phyloP scores from a whole-genome alignment of 2,113 vertebrate genomes.

The Syrrhaptes paradoxus region DNA sequence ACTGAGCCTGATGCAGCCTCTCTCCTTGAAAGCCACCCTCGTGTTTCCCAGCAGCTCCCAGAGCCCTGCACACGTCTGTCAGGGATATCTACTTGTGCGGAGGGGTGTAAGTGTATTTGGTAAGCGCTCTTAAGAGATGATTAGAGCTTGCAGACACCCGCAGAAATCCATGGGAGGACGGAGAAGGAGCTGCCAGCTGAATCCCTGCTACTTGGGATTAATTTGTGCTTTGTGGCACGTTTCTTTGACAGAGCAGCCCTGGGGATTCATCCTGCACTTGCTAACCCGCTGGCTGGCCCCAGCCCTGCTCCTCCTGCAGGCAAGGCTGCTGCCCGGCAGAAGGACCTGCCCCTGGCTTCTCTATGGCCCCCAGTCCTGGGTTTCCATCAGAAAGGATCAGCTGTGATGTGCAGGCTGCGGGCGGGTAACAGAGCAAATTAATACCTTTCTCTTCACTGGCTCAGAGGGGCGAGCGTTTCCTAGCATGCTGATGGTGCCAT shows the following conservation, averaged over 20 bases:
- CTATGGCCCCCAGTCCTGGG: not conserved
- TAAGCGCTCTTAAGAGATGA: not conserved
- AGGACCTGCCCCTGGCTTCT: not conserved
- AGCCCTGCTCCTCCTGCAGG: not conserved
- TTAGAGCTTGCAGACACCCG: not conserved
- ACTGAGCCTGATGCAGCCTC: not conserved
- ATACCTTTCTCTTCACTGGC: constrained; percentile 6
- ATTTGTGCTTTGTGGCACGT: not conserved
- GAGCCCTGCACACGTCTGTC: not conserved
- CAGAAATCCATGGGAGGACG: not conserved
- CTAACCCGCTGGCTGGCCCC: not conserved
- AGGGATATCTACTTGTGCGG: not conserved
- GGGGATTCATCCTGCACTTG: not conserved
- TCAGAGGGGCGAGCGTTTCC: not conserved
- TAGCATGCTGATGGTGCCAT: not conserved
- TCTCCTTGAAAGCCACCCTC: not conserved
- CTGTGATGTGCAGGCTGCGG: not conserved
- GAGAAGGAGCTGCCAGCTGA: not conserved
- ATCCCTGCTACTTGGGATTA: not conserved
- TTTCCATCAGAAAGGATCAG: constrained; percentile 57
- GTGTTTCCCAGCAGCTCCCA: not conserved
- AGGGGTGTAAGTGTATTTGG: not conserved
- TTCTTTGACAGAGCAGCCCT: not conserved
- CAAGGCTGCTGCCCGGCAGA: not conserved
- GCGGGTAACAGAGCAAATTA: constrained; percentile 1